Conservation (phyloP, 2,113 vertebrate species). For the Xiphias gladius region DNA sequence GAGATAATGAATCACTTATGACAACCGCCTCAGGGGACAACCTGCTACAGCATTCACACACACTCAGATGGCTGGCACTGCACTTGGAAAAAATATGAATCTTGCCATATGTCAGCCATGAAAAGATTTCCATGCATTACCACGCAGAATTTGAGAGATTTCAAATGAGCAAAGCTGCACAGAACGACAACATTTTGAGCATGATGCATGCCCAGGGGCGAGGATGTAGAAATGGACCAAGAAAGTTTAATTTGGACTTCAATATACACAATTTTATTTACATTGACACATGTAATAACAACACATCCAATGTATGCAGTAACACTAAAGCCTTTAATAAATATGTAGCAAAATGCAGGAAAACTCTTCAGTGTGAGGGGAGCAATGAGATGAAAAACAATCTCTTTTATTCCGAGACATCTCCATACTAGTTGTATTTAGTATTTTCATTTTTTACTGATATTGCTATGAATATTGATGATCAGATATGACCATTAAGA, state of each 20-base stretch:
- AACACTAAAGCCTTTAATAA: conserved; percentile 81
- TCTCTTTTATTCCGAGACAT: conserved; percentile 12
- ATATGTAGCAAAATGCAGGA: conserved; percentile 76
- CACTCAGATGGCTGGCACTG: conserved; percentile 36
- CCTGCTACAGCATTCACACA: conserved; percentile 19
- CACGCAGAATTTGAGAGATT: neutral
- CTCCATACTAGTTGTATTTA: conserved; percentile 9
- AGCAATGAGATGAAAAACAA: conserved; percentile 43
- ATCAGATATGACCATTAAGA: conserved; percentile 15
- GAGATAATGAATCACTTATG: conserved; percentile 36
- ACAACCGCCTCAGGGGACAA: conserved; percentile 18
- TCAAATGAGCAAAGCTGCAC: neutral
- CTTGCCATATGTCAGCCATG: conserved; percentile 16
- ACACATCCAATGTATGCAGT: conserved; percentile 73
- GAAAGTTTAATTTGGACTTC: conserved; percentile 35
- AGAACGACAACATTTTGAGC: neutral
- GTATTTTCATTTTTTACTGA: neutral
- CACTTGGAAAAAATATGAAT: neutral
- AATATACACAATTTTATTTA: conserved; percentile 83
- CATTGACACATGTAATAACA: conserved; percentile 77
- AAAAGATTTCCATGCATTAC: neutral
- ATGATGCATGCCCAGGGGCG: neutral
- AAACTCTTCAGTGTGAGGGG: conserved; percentile 29
- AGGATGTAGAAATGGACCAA: neutral
- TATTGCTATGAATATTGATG: conserved; percentile 10